A percentile compares a stretch with the other conserved stretches of the same genome.
Conservation (phyloP, 1,140 invertebrate genomes). For the Galleria mellonella region DNA sequence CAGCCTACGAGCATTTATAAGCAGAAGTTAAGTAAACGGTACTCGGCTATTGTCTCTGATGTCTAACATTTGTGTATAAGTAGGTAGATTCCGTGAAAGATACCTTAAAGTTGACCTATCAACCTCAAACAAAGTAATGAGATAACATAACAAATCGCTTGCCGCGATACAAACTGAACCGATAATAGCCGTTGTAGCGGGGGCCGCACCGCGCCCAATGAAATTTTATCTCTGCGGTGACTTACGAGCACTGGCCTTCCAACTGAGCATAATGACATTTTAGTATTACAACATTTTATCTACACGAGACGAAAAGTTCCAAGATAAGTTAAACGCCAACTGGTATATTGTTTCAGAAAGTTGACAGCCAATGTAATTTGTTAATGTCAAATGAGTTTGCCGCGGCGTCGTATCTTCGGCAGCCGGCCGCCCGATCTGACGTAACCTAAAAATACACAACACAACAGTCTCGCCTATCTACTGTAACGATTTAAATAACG, state of each 20-base stretch:
- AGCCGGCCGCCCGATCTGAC: conserved; percentile 23
- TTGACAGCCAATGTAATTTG: conserved; percentile 65
- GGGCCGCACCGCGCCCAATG: conserved; percentile 37
- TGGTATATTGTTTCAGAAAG: conserved; percentile 70
- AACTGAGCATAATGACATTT: conserved; percentile 66
- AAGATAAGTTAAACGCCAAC: conserved; percentile 69
- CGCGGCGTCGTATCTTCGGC: conserved; percentile 26
- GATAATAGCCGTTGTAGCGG: conserved; percentile 29
- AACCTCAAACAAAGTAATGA: conserved; percentile 59
- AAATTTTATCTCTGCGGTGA: conserved; percentile 59
- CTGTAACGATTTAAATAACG: conserved; percentile 48
- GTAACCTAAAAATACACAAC: conserved; percentile 55
- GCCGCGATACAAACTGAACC: conserved; percentile 49
- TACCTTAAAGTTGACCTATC: conserved; percentile 60
- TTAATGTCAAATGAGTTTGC: conserved; percentile 48
- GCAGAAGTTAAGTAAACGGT: conserved; percentile 1
- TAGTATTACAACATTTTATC: conserved; percentile 71
- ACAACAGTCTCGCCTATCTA: conserved; percentile 32
- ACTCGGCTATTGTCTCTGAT: conserved; percentile 5
- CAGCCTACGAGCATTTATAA: not conserved
- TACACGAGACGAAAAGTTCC: conserved; percentile 60
- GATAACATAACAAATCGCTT: conserved; percentile 67
- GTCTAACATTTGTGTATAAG: conserved; percentile 25
- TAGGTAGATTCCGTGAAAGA: conserved; percentile 35
- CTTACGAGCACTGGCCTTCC: conserved; percentile 49